Conservation (phyloP, 2,797 vertebrate genomes). For the Mus minutoides region DNA sequence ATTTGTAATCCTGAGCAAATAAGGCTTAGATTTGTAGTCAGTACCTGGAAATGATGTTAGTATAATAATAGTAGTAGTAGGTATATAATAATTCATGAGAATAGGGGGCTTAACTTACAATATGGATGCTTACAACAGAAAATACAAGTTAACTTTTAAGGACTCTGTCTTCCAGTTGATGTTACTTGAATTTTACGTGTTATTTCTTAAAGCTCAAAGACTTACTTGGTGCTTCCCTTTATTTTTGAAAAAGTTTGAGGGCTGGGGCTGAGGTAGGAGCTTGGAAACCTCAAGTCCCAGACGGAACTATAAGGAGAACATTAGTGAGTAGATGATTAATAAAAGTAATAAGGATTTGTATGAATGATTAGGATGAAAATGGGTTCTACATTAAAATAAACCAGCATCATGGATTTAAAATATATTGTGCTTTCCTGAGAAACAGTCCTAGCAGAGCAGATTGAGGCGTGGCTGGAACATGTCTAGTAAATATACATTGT, state of each 20-base stretch:
- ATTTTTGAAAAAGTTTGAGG: not conserved
- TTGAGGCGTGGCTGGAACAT: not conserved
- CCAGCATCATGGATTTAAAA: conserved; percentile 46
- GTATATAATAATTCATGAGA: conserved; percentile 34
- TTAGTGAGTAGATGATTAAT: conserved; percentile 30
- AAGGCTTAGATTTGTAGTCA: conserved; percentile 38
- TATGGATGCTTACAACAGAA: conserved; percentile 25
- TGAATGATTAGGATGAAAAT: not conserved
- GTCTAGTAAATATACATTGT: not conserved
- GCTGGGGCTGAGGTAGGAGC: not conserved
- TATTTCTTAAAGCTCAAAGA: conserved; percentile 53
- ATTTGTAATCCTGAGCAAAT: conserved; percentile 54
- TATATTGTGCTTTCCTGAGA: not conserved
- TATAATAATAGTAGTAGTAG: not conserved
- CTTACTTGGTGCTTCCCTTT: conserved; percentile 43
- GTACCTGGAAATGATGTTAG: conserved; percentile 11
- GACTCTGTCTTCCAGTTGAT: not conserved
- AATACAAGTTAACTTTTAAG: conserved; percentile 42
- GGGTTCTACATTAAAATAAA: conserved; percentile 14
- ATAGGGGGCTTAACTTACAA: not conserved
- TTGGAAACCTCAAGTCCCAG: conserved; percentile 1
- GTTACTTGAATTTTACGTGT: conserved; percentile 53
- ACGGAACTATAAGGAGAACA: conserved; percentile 18
- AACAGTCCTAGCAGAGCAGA: not conserved
- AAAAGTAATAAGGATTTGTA: not conserved